phyloP scores from a whole-genome alignment of 1,140 invertebrate species.

The Drosophila pectinifera region DNA sequence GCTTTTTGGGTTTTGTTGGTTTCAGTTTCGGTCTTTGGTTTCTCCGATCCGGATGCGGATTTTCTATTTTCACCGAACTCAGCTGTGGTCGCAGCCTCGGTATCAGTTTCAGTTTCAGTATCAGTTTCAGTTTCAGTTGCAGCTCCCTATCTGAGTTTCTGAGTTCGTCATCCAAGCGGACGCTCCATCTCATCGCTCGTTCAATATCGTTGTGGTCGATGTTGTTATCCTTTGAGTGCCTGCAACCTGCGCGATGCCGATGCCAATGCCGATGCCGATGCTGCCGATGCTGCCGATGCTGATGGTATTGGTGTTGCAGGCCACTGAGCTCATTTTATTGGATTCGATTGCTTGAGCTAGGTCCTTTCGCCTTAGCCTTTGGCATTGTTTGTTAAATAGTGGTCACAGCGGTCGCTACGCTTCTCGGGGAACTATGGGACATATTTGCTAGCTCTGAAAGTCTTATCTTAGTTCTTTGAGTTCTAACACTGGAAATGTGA shows the following conservation, averaged over 20 bases:
- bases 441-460: conserved; percentile 34
- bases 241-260: conserved; percentile 49
- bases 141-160: conserved; percentile 33
- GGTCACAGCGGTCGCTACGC: conserved; percentile 25
- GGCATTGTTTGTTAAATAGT: conserved; percentile 63
- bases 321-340: conserved; percentile 64
- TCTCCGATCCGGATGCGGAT: conserved; percentile 16
- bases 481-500: conserved; percentile 41
- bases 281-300: conserved; percentile 31
- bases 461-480: conserved; percentile 45
- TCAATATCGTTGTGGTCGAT: conserved; percentile 41
- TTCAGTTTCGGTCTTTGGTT: conserved; percentile 10
- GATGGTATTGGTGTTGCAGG: conserved; percentile 43
- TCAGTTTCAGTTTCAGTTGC: conserved; percentile 31
- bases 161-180: conserved; percentile 68
- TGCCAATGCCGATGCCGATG: conserved; percentile 15
- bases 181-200: conserved; percentile 63
- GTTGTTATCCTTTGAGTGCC: conserved; percentile 42
- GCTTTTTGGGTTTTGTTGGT: conserved; percentile 20
- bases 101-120: conserved; percentile 21
- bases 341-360: conserved; percentile 43
- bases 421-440: conserved; percentile 46
- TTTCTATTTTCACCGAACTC: conserved; percentile 39
- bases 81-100: conserved; percentile 36
- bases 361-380: conserved; percentile 51